Evolutionary conservation across 2,888 invertebrate genomes (phyloP).

Genomic region (Eurytoma californica): DNA sequence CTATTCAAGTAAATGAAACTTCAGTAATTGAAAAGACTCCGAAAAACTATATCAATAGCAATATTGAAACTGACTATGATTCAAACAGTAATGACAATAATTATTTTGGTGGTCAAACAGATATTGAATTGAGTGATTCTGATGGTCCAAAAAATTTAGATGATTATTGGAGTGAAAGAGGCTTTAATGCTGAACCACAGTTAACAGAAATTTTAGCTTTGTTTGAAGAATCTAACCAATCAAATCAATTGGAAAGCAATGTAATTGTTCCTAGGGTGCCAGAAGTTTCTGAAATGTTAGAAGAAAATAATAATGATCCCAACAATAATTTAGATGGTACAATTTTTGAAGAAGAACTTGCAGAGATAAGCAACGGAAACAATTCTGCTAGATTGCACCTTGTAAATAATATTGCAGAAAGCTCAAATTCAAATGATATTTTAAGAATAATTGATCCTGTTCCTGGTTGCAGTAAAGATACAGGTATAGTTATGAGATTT

Average conservation of each 20-base stretch:
- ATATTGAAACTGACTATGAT: constrained; percentile 2
- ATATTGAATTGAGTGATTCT: constrained; percentile 46
- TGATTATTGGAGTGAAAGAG: constrained; percentile 15
- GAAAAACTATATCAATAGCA: background rate
- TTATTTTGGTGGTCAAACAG: background rate
- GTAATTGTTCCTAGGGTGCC: constrained; percentile 4
- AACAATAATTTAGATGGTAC: constrained; percentile 64
- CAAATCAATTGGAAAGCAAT: background rate
- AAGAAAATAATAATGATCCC: constrained; percentile 67
- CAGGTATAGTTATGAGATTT: constrained; percentile 10
- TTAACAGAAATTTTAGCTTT: constrained; percentile 14
- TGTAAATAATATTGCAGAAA: constrained; percentile 11
- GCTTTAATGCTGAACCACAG: constrained; percentile 3
- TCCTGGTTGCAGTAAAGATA: constrained; percentile 49
- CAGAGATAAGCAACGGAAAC: background rate
- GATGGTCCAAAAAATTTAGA: constrained; percentile 46
- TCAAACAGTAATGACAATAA: constrained; percentile 11
- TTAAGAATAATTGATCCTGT: constrained; percentile 23
- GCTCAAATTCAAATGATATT: constrained; percentile 11
- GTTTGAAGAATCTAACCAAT: background rate
- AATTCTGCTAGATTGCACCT: background rate
- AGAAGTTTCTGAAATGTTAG: constrained; percentile 57
- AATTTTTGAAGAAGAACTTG: constrained; percentile 36
- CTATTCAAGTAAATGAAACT: constrained; percentile 24
- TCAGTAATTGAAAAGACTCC: constrained; percentile 2